phyloP scores from a whole-genome alignment of 2,888 invertebrate species.

The Silvanus unidentatus region DNA sequence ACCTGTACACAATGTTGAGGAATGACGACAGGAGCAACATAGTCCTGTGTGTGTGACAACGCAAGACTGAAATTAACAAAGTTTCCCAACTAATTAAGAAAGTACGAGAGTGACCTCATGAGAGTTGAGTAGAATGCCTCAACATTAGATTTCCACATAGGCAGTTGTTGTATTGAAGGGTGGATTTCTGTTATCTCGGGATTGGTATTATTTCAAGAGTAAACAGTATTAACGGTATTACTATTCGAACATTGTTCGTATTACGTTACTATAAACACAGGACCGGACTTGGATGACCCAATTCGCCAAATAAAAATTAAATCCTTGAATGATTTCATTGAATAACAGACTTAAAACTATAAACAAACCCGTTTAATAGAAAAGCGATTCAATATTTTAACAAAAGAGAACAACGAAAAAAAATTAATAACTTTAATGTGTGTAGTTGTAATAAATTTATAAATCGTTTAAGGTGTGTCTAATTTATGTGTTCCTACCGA shows the following conservation, averaged over 20 bases:
- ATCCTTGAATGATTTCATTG: too few species aligned
- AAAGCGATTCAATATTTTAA: too few species aligned
- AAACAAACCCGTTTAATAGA: too few species aligned
- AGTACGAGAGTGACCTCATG: slow-evolving; percentile 40
- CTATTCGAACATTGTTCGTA: background rate
- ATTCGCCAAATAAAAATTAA: too few species aligned
- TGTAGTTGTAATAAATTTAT: slow-evolving; percentile 1
- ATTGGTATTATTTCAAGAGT: slow-evolving; percentile 2
- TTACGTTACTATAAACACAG: too few species aligned
- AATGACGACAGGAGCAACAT: too few species aligned
- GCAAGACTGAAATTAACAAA: slow-evolving; percentile 44
- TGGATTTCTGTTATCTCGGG: slow-evolving; percentile 1
- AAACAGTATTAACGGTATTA: slow-evolving; percentile 1
- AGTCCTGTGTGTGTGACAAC: slow-evolving; percentile 30
- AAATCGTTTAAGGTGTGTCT: slow-evolving; percentile 2
- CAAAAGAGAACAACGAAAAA: too few species aligned
- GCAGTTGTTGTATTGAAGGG: slow-evolving; percentile 15
- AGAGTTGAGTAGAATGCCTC: slow-evolving; percentile 23
- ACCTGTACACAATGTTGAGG: too few species aligned
- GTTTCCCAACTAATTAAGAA: slow-evolving; percentile 45
- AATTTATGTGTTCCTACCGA: background rate
- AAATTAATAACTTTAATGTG: slow-evolving; percentile 1
- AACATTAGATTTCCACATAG: slow-evolving; percentile 21
- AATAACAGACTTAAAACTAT: too few species aligned
- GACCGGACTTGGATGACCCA: too few species aligned